Evolutionary conservation across 2,113 vertebrate genomes (phyloP), one percentile per base, ranked within the genome.

Genomic region (Gymnogyps californianus): DNA sequence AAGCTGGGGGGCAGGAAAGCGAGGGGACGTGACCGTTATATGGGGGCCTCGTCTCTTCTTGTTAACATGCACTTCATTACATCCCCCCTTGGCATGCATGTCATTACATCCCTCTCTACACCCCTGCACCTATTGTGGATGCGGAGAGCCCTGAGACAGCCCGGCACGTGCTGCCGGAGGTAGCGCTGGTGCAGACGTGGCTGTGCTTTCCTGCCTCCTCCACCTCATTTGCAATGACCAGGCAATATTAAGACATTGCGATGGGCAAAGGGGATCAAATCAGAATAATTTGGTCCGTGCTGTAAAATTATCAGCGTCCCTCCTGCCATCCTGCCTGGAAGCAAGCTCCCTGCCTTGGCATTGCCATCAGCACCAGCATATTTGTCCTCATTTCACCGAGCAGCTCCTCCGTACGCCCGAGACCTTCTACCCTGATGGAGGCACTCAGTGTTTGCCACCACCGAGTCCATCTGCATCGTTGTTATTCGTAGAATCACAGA

Each of bases 181-280:
- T 15, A 25, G 74, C 1, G 8, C 40, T 36, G 54, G 31, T 14
- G 28, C 13, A 28, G 62, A 16, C 2, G 6, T 44, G 52, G 36
- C 32, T 55, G n/a, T 1, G 2, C 7, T 38, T 7, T 29, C 21
- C 51, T 18, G 16, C 40, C 54, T 55, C 51, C 18, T 16, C 38
- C 21, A 4, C 18, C 42, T 13, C 13, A 0, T 16, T 47, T 17
- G 14, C 44, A 32, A 21, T 4, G 5, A 19, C 14, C 16, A 28
- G 75, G 13, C 13, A 32, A 4, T 2, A 6, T 6, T 2, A 11
- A 9, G 1, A 3, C 28, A 8, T 9, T 2, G 4, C 1, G 9
- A 10, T 13, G 4, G 9, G 58, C 16, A 38, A n/a, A 66, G 3
- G 15, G 24, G 42, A 13, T 32, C 15, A 46, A 16, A 55, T 7